Conservation (phyloP, 2,888 invertebrate species). For the Pseudolycoriella hygida region DNA sequence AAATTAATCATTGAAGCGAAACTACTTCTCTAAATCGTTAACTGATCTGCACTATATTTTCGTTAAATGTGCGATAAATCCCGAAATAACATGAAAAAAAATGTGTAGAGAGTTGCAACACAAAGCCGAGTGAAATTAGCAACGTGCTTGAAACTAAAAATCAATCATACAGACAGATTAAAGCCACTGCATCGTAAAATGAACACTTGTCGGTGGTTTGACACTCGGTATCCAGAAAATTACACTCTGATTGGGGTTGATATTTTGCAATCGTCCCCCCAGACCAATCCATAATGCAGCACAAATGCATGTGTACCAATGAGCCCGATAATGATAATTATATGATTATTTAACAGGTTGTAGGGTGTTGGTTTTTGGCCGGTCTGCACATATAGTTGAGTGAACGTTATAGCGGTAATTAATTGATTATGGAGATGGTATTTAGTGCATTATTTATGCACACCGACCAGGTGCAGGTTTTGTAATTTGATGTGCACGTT, state of each 20-base stretch:
- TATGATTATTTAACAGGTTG: constrained; percentile 27
- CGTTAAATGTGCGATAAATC: no score
- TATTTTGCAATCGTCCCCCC: background rate
- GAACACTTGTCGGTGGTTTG: constrained; percentile 9
- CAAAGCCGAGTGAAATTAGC: no score
- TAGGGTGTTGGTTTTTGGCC: background rate
- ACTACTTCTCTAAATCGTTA: no score
- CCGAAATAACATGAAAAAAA: no score
- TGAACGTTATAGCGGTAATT: constrained; percentile 1
- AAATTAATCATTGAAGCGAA: no score
- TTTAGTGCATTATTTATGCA: constrained; percentile 4
- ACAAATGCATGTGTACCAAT: background rate
- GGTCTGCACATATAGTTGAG: background rate
- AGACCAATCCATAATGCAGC: no score
- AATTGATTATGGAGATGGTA: constrained; percentile 3
- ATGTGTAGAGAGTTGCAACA: no score
- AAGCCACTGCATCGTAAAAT: constrained; percentile 5
- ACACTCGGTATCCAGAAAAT: constrained; percentile 6
- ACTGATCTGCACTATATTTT: no score
- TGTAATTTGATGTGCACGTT: background rate
- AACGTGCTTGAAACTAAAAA: background rate
- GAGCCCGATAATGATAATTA: constrained; percentile 29
- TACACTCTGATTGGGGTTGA: constrained; percentile 6
- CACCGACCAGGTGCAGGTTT: background rate
- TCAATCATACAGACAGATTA: background rate